Conservation (phyloP, 1,140 invertebrate species). For the Apis florea region DNA sequence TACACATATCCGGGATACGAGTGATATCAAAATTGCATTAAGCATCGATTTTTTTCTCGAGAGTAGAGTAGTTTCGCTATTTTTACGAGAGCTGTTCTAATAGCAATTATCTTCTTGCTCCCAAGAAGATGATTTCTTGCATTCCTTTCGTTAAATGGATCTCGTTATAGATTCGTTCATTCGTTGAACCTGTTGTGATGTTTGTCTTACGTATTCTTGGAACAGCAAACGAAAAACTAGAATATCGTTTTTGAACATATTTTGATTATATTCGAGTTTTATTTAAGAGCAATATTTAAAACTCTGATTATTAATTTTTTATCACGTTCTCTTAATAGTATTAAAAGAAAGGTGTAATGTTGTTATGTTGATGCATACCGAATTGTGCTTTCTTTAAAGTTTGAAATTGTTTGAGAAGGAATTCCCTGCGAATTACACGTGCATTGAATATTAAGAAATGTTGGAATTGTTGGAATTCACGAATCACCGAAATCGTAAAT, state of each 20-base stretch:
- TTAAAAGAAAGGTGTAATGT: too few relatives aligned
- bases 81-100: not conserved
- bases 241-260: not conserved
- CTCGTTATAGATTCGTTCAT: not conserved
- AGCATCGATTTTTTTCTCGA: not conserved
- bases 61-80: not conserved
- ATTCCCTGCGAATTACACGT: too few relatives aligned
- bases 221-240: not conserved
- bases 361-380: too few relatives aligned
- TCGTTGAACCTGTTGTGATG: not conserved
- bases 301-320: too few relatives aligned
- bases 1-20: not conserved
- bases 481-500: too few relatives aligned
- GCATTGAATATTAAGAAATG: too few relatives aligned
- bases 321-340: too few relatives aligned
- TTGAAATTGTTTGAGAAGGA: too few relatives aligned
- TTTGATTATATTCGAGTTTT: too few relatives aligned
- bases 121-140: not conserved
- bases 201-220: not conserved
- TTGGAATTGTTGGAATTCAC: too few relatives aligned
- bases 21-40: slow-evolving; percentile 24
- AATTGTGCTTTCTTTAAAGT: too few relatives aligned
- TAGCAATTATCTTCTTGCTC: not conserved
- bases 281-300: too few relatives aligned
- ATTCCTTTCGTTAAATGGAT: not conserved